Base-by-base conservation (phyloP, 2,113 vertebrate genomes). In the Rhinolophus sinicus region DNA sequence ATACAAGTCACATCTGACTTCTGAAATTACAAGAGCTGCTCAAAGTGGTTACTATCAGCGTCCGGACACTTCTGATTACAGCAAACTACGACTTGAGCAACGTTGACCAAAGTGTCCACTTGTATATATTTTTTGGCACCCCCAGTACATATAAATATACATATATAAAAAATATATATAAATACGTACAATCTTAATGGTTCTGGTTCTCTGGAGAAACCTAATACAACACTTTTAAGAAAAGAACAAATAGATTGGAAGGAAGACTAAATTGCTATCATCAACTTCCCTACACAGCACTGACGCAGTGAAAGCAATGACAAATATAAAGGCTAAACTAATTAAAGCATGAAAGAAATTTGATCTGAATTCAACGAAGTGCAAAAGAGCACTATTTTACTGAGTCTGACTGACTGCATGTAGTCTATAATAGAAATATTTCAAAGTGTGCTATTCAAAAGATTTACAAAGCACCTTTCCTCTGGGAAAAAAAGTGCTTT, bases 391-490 rank as follows among this genome's bases (percentile, higher is more conserved):
- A 72, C 24, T n/a, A 90, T n/a, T 86, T 56, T 70, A 73, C 58
- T 77, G 58, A 22, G 18, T 24, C 60, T 82, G 52, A 80, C 16
- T 88, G 18, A 77, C 19, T 88, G 26, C 3, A 24, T 56, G 70
- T 6, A 28, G 9, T 95, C 89, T 90, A 52, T 14, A 69, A 88
- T 0, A 88, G 38, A 93, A 96, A 72, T 90, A 91, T 84, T 88
- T 94, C 84, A 82, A 91, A 93, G 62, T 86, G 16, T 93, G 22
- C 52, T 75, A 93, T 16, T 88, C 65, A 81, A 93, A 96, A 92
- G 62, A 94, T 77, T 86, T 87, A 93, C 33, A 94, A 88, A 93
- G 65, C 52, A 88, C 75, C 30, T 84, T 88, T 93, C 33, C 62
- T 78, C 4, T 67, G 60, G 52, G 3, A 50, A 35, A 28, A 44